Conservation (phyloP, 2,113 vertebrate genomes). For the Heterocephalus glaber region DNA sequence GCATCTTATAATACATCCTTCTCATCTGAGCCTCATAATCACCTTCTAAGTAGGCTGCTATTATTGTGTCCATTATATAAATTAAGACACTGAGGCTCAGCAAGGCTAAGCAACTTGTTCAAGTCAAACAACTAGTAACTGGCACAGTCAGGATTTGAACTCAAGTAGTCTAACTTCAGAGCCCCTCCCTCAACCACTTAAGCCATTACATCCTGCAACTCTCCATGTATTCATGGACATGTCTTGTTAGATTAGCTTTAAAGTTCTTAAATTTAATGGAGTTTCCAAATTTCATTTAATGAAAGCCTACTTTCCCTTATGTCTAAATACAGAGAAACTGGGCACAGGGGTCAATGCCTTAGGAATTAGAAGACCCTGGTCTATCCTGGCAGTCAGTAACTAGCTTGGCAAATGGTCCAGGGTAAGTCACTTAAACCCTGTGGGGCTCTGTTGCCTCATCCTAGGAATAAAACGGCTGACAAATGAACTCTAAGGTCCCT, state of each 20-base stretch:
- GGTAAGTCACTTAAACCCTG: not conserved
- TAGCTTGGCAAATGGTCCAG: conserved; percentile 17
- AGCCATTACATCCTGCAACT: not conserved
- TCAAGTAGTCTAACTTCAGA: not conserved
- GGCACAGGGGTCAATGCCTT: not conserved
- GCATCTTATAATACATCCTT: not conserved
- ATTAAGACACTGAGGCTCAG: conserved; percentile 21
- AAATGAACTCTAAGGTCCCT: not conserved
- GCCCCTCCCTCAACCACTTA: not conserved
- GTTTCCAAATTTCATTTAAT: conserved; percentile 26
- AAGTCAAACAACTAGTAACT: not conserved
- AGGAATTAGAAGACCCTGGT: conserved; percentile 23
- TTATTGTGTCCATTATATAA: conserved; percentile 40
- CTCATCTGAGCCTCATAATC: not conserved
- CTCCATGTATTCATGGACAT: not conserved
- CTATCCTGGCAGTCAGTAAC: conserved; percentile 16
- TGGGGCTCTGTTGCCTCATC: conserved; percentile 21
- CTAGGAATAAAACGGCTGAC: conserved; percentile 50
- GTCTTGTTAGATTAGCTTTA: not conserved
- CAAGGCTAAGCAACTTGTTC: not conserved
- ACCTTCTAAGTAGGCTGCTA: not conserved
- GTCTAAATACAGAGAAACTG: conserved; percentile 9
- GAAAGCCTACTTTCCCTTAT: conserved; percentile 17
- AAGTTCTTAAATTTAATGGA: not conserved
- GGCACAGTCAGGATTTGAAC: conserved; percentile 39